Conservation (phyloP, 2,113 vertebrate genomes). For the Azemiops feae region DNA sequence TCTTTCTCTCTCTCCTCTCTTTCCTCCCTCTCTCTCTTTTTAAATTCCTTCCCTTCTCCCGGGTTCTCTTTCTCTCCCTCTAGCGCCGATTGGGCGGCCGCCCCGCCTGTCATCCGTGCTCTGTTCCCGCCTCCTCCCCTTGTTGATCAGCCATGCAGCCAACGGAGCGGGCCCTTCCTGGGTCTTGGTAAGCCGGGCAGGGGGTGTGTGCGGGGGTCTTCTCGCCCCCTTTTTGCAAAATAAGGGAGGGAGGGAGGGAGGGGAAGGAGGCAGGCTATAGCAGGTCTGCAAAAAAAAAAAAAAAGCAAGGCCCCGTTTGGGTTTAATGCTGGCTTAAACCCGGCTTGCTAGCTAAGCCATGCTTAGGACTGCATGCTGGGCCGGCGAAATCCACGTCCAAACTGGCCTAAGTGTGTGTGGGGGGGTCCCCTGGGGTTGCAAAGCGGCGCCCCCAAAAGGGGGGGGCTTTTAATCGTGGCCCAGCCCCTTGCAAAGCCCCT, state of each 20-base stretch:
- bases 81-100: background rate
- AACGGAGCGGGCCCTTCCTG: background rate
- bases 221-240: background rate
- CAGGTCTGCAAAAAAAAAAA: background rate
- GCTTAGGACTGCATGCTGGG: background rate
- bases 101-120: background rate
- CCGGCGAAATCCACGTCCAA: background rate
- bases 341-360: background rate
- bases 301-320: background rate
- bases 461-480: background rate
- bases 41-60: background rate
- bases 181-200: background rate
- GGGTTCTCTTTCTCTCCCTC: background rate
- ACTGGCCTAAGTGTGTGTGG: background rate
- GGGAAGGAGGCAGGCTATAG: background rate
- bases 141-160: background rate
- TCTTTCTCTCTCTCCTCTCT: background rate
- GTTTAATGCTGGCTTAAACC: background rate
- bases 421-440: background rate
- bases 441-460: background rate
- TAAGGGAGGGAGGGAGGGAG: rapidly evolving
- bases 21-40: background rate
- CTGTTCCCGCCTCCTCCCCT: background rate
- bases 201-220: background rate
- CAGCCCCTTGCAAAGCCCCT: background rate